Evolutionary conservation across 2,113 vertebrate species (phyloP).

Genomic region (Paratilapia polleni): DNA sequence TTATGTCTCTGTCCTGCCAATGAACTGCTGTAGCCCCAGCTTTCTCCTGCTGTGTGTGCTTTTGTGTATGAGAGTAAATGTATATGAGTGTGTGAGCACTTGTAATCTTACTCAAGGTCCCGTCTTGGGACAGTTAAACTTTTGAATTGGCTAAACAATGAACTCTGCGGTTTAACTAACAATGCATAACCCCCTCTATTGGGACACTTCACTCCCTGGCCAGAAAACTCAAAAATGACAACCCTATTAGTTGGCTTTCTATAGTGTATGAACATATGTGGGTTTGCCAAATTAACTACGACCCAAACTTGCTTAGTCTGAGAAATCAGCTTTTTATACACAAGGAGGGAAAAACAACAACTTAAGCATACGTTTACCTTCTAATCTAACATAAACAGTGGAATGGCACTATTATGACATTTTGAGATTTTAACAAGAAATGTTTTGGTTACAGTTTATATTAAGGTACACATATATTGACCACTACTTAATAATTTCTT

Average conservation of each 20-base stretch:
- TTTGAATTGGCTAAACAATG: slow-evolving; percentile 23
- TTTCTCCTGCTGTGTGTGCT: slow-evolving; percentile 22
- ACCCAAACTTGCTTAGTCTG: neutral
- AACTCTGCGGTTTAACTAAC: slow-evolving; percentile 30
- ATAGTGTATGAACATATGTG: neutral
- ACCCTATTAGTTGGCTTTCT: neutral
- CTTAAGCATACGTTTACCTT: neutral
- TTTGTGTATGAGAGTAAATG: slow-evolving; percentile 29
- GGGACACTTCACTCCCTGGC: slow-evolving; percentile 15
- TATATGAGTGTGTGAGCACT: slow-evolving; percentile 11
- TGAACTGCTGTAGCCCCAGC: slow-evolving; percentile 38
- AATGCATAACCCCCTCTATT: slow-evolving; percentile 24
- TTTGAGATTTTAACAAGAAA: neutral
- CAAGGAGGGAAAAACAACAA: neutral
- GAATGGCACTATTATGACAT: neutral
- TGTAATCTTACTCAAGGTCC: slow-evolving; percentile 20
- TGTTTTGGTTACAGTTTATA: no score
- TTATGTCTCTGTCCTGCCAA: slow-evolving; percentile 70
- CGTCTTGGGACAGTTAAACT: slow-evolving; percentile 26
- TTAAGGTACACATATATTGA: no score
- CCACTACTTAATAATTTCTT: no score
- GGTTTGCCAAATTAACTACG: neutral
- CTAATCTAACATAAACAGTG: neutral
- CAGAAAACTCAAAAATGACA: slow-evolving; percentile 2
- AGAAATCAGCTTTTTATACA: neutral